Base-by-base conservation (phyloP, 1,140 invertebrate genomes). In the Homalodisca vitripennis region DNA sequence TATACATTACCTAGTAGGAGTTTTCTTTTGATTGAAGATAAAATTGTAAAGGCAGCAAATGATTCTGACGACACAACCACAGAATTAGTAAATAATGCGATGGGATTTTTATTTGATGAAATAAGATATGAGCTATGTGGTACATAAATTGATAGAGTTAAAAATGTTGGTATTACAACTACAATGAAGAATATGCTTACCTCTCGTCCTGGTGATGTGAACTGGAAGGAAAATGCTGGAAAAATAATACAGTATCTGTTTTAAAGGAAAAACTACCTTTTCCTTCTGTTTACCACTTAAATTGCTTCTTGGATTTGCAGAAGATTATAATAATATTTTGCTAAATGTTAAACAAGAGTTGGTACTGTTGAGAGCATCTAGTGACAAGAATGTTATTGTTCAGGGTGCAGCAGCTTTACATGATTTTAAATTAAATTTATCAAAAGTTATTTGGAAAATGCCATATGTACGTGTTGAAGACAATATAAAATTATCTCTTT, bases 311-410 rank as follows among this genome's bases (percentile, higher is more conserved):
- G 79, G 80, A 17, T 81, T 83, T 74, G 78, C 78, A 57, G 79
- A 83, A 74, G 80, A 83, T 74, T 83, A 80, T 75, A 73, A 74
- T 64, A 78, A 78, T 75, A 78, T 83, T 48, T 72, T 82, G 22
- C 57, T 80, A 6, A 82, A 82, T 72, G 74, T 73, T 10, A 79
- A 80, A 74, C 80, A 81, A 74, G 79, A 83, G 73, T 66, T 83
- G 20, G 76, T 82, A 73, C 71, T 82, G 27, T 77, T 77, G 27
- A 73, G 78, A 69, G 53, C 75, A 6, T 77, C 73, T 34, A 75
- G 66, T 3, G 76, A 80, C 75, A 31, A 69, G 1, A 75, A 76
- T 48, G 73, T 67, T 32, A 0, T 34, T 27, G 12, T 41, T 13
- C 17, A 47, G 34, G 46, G 24, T 22, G 55, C 27, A 14, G 51